phyloP scores from a whole-genome alignment of 2,797 vertebrate genomes.

The Petrocephalus schoutedeni region DNA sequence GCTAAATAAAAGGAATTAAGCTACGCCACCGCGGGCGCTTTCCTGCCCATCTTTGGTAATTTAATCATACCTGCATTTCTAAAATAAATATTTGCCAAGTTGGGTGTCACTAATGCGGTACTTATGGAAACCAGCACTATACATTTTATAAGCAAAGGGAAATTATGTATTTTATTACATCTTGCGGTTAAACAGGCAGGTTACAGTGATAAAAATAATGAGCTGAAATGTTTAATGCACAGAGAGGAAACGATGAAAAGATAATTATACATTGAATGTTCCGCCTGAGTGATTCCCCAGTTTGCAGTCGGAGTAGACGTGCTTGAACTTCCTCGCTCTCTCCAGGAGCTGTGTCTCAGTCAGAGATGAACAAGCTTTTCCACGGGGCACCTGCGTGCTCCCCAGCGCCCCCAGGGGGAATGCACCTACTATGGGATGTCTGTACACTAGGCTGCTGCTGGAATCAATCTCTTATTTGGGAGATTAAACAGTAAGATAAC shows the following conservation, averaged over 20 bases:
- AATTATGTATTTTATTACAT: background rate
- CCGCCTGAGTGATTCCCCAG: background rate
- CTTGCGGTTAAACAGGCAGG: background rate
- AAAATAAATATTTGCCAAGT: background rate
- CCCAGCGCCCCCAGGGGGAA: background rate
- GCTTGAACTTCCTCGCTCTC: background rate
- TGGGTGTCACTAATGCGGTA: background rate
- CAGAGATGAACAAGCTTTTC: background rate
- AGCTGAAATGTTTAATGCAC: constrained; percentile 5
- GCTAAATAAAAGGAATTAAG: background rate
- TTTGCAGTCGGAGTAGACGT: background rate
- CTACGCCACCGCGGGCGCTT: background rate
- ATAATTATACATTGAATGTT: background rate
- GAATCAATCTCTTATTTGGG: background rate
- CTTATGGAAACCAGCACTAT: background rate
- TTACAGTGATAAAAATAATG: background rate
- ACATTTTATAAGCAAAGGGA: background rate
- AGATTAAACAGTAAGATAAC: background rate
- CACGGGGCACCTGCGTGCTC: background rate
- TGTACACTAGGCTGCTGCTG: background rate
- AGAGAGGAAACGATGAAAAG: background rate
- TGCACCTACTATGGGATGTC: background rate
- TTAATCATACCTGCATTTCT: background rate
- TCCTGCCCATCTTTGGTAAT: background rate
- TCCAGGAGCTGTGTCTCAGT: background rate